Evolutionary conservation across 30 jellyfish, hydroid and myxozoan species (phyloP).

Genomic region (Hydractinia symbiolongicarpus): DNA sequence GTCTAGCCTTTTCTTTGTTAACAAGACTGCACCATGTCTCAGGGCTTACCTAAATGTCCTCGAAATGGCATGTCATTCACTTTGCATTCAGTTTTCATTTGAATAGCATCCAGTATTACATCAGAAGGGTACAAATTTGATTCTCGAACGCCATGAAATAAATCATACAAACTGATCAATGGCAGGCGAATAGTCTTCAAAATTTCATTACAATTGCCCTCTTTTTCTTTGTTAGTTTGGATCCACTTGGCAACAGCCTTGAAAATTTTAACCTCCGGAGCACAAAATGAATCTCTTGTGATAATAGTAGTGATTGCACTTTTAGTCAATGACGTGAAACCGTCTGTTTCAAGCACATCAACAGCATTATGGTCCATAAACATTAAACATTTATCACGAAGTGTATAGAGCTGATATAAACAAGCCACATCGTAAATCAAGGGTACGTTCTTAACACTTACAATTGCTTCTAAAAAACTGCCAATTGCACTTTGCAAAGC

Average conservation of each 20-base stretch:
- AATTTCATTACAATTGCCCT: constrained; percentile 22
- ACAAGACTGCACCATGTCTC: too few species aligned
- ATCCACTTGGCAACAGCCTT: constrained; percentile 66
- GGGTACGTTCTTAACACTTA: constrained; percentile 42
- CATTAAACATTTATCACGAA: constrained; percentile 42
- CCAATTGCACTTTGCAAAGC: constrained; percentile 76
- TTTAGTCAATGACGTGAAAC: constrained; percentile 54
- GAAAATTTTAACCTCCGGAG: constrained; percentile 68
- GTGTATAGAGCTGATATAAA: constrained; percentile 33
- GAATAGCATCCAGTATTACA: constrained; percentile 80
- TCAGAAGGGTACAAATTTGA: constrained; percentile 55
- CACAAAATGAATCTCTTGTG: constrained; percentile 77
- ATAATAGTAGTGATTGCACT: constrained; percentile 40
- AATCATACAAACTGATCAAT: constrained; percentile 51
- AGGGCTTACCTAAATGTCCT: constrained; percentile 66
- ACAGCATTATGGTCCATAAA: constrained; percentile 91
- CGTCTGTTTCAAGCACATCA: constrained; percentile 54
- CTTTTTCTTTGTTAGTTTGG: constrained; percentile 23
- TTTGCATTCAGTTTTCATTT: constrained; percentile 50
- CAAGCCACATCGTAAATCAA: constrained; percentile 68
- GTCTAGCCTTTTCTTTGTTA: neutral
- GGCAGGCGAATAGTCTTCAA: constrained; percentile 63
- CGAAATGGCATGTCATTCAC: constrained; percentile 74
- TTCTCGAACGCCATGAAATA: constrained; percentile 61
- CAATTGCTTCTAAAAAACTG: constrained; percentile 55